Evolutionary conservation across 2,797 vertebrate genomes (phyloP).

Genomic region (Microhierax caerulescens): DNA sequence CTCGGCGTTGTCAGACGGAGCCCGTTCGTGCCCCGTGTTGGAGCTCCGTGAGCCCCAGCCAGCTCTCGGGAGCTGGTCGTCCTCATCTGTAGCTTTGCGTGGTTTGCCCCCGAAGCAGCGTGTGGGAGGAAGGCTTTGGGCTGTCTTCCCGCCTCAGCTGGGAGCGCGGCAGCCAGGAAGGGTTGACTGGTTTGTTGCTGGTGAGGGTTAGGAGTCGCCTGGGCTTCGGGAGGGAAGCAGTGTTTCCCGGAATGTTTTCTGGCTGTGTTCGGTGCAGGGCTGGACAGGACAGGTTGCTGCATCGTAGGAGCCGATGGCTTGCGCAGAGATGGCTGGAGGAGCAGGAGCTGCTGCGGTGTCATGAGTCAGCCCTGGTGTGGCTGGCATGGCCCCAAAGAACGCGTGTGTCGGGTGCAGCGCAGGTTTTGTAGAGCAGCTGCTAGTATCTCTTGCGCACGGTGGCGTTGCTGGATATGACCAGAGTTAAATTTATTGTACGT

Average conservation of each 20-base stretch:
- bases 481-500: not conserved
- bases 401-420: rapidly evolving
- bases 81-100: rapidly evolving
- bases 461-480: not conserved
- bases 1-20: rapidly evolving
- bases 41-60: too few relatives aligned
- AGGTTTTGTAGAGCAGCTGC: not conserved
- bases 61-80: not conserved
- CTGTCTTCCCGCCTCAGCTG: not conserved
- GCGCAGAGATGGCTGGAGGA: not conserved
- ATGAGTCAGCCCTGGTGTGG: not conserved
- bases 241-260: not conserved
- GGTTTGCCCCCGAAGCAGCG: rapidly evolving
- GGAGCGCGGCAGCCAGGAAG: rapidly evolving
- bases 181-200: rapidly evolving
- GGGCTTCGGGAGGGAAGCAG: not conserved
- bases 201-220: not conserved
- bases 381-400: not conserved
- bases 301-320: rapidly evolving
- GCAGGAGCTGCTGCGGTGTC: not conserved
- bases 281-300: not conserved
- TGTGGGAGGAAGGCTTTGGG: not conserved
- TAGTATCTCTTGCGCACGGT: not conserved
- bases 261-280: too few relatives aligned
- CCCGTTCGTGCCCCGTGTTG: not conserved